These are phyloP conservation scores for Uloborus plumipes DNA, from an alignment of 2,888 invertebrate genomes.

Conservation along the genomic window DNA sequence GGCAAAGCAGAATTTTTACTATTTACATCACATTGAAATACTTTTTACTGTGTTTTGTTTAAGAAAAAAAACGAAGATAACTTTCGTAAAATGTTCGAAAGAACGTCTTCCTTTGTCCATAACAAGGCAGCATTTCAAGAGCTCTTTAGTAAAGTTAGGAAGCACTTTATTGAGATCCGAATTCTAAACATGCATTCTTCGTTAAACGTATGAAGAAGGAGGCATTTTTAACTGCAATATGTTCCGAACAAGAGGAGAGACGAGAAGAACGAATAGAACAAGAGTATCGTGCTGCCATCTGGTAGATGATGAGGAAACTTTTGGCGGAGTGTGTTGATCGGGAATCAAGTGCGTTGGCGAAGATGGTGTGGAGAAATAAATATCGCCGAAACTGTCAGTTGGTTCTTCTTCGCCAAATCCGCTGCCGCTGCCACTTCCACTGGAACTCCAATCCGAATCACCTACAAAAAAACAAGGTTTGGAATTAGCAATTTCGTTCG, in stretches of 20 bases:
- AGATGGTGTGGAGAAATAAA: slow-evolving; percentile 62
- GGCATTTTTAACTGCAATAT: slow-evolving; percentile 12
- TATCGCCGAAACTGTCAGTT: slow-evolving; percentile 56
- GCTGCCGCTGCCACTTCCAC: slow-evolving; percentile 63
- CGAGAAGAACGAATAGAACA: slow-evolving; percentile 1
- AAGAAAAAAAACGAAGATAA: slow-evolving; percentile 27
- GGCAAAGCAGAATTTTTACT: too few relatives aligned
- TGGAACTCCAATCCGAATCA: slow-evolving; percentile 54
- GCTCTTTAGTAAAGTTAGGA: slow-evolving; percentile 50
- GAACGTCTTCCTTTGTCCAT: slow-evolving; percentile 16
- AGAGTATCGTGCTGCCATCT: slow-evolving; percentile 50
- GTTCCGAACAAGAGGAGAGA: slow-evolving; percentile 18
- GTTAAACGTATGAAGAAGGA: slow-evolving; percentile 1
- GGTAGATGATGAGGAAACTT: slow-evolving; percentile 23
- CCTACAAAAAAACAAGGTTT: slow-evolving; percentile 16
- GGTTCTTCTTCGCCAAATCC: slow-evolving; percentile 60
- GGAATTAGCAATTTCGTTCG: too few relatives aligned
- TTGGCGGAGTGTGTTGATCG: slow-evolving; percentile 27
- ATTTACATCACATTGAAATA: not conserved
- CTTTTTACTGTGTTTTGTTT: slow-evolving; percentile 7
- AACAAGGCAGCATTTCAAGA: slow-evolving; percentile 28
- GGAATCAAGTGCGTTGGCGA: slow-evolving; percentile 41
- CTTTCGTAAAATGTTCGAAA: slow-evolving; percentile 4
- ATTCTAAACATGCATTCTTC: slow-evolving; percentile 1
- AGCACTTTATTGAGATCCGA: slow-evolving; percentile 56